A percentile compares a stretch with the other conserved stretches of the same genome.
These are phyloP conservation scores for Coenonympha arcania DNA, from an alignment of 2,888 invertebrate species.

Conservation along the genomic window DNA sequence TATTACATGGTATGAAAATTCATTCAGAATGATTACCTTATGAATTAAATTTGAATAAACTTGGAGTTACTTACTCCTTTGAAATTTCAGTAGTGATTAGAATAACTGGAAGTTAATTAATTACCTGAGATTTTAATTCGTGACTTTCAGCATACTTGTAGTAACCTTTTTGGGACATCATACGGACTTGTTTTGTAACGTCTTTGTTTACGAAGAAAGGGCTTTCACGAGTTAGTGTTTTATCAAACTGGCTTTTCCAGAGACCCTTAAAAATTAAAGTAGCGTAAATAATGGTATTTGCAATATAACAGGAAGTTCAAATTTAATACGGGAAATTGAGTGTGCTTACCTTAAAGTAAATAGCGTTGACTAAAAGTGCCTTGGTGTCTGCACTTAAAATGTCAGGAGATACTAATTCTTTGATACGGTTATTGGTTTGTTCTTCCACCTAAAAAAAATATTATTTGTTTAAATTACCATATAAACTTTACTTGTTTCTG, in stretches of 20 bases:
- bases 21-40: too few relatives aligned
- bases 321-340: neutral
- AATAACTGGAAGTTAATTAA: too few relatives aligned
- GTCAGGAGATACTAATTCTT: conserved; percentile 74
- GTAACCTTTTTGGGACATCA: conserved; percentile 76
- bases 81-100: too few relatives aligned
- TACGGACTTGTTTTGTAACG: conserved; percentile 75
- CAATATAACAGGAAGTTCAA: neutral
- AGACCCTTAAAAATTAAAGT: conserved; percentile 51
- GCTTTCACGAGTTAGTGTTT: conserved; percentile 63
- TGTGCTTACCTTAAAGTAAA: conserved; percentile 82
- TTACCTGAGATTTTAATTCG: conserved; percentile 54
- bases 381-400: conserved; percentile 70
- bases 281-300: neutral
- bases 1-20: too few relatives aligned
- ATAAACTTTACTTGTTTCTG: neutral
- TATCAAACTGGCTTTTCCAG: conserved; percentile 79
- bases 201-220: conserved; percentile 77
- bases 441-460: conserved; percentile 49
- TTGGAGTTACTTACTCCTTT: too few relatives aligned
- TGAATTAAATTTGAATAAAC: too few relatives aligned
- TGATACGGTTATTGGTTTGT: conserved; percentile 58
- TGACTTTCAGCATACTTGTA: conserved; percentile 53
- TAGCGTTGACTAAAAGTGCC: conserved; percentile 84
- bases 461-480: neutral